Base-by-base conservation (phyloP, 2,888 invertebrate species). In the Ctenicera cuprea region DNA sequence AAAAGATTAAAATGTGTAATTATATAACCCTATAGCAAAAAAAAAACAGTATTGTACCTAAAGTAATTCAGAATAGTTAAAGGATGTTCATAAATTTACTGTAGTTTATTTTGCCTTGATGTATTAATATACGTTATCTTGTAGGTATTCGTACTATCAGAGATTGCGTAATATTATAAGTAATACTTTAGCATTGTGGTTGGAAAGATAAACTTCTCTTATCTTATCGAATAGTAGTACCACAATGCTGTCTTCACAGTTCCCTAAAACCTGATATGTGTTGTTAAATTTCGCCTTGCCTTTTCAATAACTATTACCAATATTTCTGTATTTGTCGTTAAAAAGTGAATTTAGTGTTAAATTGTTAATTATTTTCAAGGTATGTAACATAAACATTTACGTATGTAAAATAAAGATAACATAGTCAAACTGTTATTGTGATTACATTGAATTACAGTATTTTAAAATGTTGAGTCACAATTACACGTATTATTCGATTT, bases 261-360 rank as follows among this genome's bases (percentile, higher is more conserved):
- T 45, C 45, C 18, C 45, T n/a, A 59, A 71, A 20, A 33, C 14
- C 54, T 54, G 57, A 68, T 16, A 48, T 64, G 41, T 64, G 37
- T 52, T 33, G 33, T 33, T 33, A 33, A 33, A 33, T 33, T 33
- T 33, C 26, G 26, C 5, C 26, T 26, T 3, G 26, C 7, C 61
- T 8, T 33, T 33, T 33, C 5, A 8, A 33, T 33, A 33, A 33
- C 1, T 33, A 33, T 3, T 26, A 3, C 26, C 26, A 33, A 33
- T 33, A 45, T 18, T 20, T 52, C 14, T 11, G 26, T 52, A 18
- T 52, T 50, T 50, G 50, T 50, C 12, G 22, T 50, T 45, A 14
- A 26, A 45, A 45, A 3, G 14, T 45, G 14, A 45, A 8, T 14
- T 41, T 41, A 3, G 43, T 41, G 43, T 41, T 26, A 5, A 26